These are phyloP conservation scores for Callocephalon fimbriatum DNA, from an alignment of 2,113 vertebrate genomes.

Conservation along the genomic window DNA sequence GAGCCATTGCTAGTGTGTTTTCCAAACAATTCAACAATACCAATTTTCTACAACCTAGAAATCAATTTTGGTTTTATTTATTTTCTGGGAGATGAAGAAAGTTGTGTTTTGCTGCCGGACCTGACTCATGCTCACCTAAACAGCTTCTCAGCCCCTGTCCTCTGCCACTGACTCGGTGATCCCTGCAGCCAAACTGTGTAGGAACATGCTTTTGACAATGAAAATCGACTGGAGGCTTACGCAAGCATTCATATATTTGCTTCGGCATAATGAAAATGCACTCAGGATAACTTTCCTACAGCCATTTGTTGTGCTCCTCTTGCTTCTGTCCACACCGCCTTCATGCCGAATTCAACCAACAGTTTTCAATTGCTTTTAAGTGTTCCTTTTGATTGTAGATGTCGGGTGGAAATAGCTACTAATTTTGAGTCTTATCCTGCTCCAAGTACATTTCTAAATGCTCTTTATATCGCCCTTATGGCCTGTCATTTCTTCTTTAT, in stretches of 20 bases:
- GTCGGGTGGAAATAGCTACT: not conserved
- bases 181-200: not conserved
- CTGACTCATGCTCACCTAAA: not conserved
- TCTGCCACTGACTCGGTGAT: fast-evolving
- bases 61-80: not conserved
- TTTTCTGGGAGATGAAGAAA: not conserved
- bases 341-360: not conserved
- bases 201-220: not conserved
- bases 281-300: not conserved
- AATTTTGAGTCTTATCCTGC: not conserved
- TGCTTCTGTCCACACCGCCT: not conserved
- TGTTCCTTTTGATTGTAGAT: not conserved
- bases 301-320: not conserved
- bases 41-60: not conserved
- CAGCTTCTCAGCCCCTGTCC: not conserved
- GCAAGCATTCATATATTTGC: not conserved
- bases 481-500: not conserved
- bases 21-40: not conserved
- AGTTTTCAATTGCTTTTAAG: not conserved
- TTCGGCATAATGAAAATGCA: not conserved
- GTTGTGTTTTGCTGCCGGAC: not conserved
- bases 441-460: not conserved
- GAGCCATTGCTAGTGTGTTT: not conserved
- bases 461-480: not conserved
- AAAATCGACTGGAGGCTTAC: not conserved